Base-by-base conservation (phyloP, 2,888 invertebrate species). In the Orchesella flavescens region DNA sequence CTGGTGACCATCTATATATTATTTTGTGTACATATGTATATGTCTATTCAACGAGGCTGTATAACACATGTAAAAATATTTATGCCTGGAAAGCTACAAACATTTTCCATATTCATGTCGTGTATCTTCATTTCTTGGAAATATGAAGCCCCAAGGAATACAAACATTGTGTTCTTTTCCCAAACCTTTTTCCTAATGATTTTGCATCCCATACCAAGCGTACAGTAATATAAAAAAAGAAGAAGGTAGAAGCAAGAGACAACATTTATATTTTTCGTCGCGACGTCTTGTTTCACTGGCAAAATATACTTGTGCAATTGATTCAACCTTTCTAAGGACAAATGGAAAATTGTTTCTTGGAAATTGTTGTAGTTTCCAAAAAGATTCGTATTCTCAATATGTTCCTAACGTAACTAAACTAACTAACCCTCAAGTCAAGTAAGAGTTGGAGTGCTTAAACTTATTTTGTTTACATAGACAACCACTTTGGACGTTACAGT, bases 71-170 rank as follows among this genome's bases (percentile, higher is more conserved):
- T n/a, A 57, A 17, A 57, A 15, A 53, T n/a, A n/a, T 34, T 2
- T 19, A 57, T 21, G 57, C n/a, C 1, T 19, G 57, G 57, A 57
- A 57, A 1, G 9, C 9, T n/a, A 17, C 21, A 17, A 17, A 57
- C 9, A 17, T 57, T 57, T 57, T 57, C 57, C 57, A 17, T 53
- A 53, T 17, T 53, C 34, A 34, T 34, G 34, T 34, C 2, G 34
- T 63, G 63, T 12, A 17, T 63, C 63, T 24, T 63, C 63, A 63
- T 63, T 63, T 63, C 34, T 1, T 63, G 63, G 59, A 34, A 63
- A 63, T 23, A 63, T 63, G 24, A 63, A 34, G 63, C 63, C 63
- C 63, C 24, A 4, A 63, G 63, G 63, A 63, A 34, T 24, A 23
- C 24, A 23, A 63, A 57, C 10, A 57, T 34, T 34, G 34, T 34